Base-by-base conservation (phyloP, 1,140 invertebrate genomes). In the Caerostris darwini region DNA sequence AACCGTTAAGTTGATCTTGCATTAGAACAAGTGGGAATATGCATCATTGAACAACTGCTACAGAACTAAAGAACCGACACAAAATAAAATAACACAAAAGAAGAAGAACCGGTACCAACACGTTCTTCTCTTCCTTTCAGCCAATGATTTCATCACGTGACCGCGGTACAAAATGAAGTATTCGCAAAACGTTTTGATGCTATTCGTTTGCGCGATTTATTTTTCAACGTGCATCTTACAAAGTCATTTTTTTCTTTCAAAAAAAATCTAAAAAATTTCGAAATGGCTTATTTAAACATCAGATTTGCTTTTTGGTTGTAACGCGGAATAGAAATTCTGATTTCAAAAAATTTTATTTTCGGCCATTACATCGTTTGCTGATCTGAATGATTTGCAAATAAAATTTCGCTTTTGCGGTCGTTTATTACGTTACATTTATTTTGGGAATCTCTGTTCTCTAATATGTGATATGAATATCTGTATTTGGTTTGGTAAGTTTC, bases 121-220 rank as follows among this genome's bases (percentile, higher is more conserved):
- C 53, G 71, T 12, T 77, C 34, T 77, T 19, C 71, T 77, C 56
- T 83, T 17, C 19, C 56, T 83, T 58, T 83, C 82, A 58, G 54
- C 54, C 82, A 83, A 83, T 83, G 54, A 83, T 83, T 83, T 19
- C 56, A 83, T 83, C 82, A 83, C 82, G 82, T 83, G 82, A 83
- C 82, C 57, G n/a, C 12, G 82, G 19, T 83, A 19, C 54, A 53
- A 5, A 83, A 83, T 57, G 54, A 58, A 34, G 54, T 77, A 34
- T 77, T 77, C 71, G 50, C 10, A 77, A 77, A 77, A 12, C 71
- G 50, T 77, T 53, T 53, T 34, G 19, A 34, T 53, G 53, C 53
- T 50, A 34, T 77, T 77, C 71, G 71, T 77, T 77, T 53, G 71
- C 53, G 53, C 71, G 34, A 77, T 77, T 77, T 77, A 77, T 77